phyloP scores from a whole-genome alignment of 2,797 vertebrate genomes.

The Ciconia nigra region DNA sequence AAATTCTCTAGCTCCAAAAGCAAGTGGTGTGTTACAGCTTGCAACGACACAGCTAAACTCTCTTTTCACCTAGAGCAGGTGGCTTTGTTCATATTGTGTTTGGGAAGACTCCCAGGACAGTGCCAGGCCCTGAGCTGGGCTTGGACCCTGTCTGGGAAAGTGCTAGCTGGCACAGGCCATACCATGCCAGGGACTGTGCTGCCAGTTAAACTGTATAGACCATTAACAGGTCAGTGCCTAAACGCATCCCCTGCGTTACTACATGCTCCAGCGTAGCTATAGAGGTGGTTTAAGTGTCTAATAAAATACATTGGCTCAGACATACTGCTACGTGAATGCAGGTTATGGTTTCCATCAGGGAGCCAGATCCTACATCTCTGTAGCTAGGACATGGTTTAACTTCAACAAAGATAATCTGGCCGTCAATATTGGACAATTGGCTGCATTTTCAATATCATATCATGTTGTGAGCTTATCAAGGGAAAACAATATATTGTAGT shows the following conservation, averaged over 20 bases:
- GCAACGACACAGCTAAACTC: background rate
- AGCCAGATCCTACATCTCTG: background rate
- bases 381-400: background rate
- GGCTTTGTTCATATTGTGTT: background rate
- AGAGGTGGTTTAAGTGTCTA: background rate
- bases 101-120: background rate
- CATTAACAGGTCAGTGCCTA: background rate
- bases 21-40: background rate
- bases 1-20: background rate
- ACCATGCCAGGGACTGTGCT: background rate
- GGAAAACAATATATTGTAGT: background rate
- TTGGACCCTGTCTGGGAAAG: background rate
- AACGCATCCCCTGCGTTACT: background rate
- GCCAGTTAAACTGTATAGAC: background rate
- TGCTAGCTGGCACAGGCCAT: background rate
- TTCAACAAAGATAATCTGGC: background rate
- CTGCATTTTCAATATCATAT: background rate
- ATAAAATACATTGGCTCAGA: background rate
- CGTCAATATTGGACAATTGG: background rate
- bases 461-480: rapidly evolving
- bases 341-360: background rate
- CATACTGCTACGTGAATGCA: background rate
- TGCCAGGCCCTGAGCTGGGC: background rate
- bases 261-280: background rate
- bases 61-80: background rate